phyloP scores from a whole-genome alignment of 2,797 vertebrate genomes.

The Presbytis comata region DNA sequence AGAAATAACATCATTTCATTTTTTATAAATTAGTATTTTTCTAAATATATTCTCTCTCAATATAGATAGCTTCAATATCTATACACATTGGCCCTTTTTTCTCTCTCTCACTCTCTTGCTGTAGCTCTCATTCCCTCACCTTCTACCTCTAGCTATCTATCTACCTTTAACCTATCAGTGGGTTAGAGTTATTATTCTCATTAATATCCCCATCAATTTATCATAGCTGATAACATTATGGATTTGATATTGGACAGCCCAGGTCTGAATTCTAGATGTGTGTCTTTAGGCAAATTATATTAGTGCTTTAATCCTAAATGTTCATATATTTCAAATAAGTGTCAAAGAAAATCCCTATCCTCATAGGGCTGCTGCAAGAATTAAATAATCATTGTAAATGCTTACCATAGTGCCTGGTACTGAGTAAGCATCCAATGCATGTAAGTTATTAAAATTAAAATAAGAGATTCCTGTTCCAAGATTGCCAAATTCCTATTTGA shows the following conservation, averaged over 20 bases:
- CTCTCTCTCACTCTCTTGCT: background rate
- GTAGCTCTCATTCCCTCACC: background rate
- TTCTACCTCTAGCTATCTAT: background rate
- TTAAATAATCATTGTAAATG: constrained; percentile 35
- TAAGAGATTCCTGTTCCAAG: background rate
- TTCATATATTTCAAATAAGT: background rate
- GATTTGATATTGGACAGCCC: background rate
- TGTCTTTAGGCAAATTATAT: background rate
- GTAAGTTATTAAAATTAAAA: constrained; percentile 12
- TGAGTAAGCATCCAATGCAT: background rate
- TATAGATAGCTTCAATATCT: background rate
- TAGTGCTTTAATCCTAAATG: background rate
- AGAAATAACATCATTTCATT: background rate
- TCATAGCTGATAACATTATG: background rate
- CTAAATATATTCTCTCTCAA: background rate
- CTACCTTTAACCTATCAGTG: background rate
- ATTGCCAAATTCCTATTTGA: too few species aligned
- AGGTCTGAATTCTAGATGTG: background rate
- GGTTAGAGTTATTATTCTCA: background rate
- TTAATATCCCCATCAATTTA: background rate
- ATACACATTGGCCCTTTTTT: background rate
- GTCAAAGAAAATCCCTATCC: constrained; percentile 3
- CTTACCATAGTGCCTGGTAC: background rate
- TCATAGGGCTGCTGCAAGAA: background rate
- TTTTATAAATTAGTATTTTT: constrained; percentile 38